Conservation (phyloP, 2,888 invertebrate species). For the Drosophila sordidapex region DNA sequence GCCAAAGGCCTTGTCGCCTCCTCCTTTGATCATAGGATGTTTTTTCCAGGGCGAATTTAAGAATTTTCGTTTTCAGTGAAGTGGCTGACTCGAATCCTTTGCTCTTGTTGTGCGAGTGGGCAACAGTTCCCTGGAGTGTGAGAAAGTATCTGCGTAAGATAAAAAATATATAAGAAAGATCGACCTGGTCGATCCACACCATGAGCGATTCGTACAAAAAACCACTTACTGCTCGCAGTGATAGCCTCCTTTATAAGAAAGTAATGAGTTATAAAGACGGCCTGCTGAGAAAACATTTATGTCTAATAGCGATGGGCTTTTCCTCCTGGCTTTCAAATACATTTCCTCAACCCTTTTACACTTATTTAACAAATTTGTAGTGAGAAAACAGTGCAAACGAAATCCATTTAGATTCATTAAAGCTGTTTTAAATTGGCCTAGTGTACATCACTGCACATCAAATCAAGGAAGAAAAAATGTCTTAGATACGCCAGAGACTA, state of each 20-base stretch:
- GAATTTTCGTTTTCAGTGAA: not conserved
- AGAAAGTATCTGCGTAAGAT: not conserved
- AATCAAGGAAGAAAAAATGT: not conserved
- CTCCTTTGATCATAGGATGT: not conserved
- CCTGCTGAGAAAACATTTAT: not conserved
- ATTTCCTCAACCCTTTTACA: not conserved
- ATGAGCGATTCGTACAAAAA: not conserved
- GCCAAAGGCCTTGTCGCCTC: not conserved
- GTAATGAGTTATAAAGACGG: not conserved
- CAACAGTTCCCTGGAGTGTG: not conserved
- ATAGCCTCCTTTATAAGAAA: not conserved
- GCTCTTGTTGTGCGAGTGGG: not conserved
- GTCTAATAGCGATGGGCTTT: not conserved
- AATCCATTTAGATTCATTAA: not conserved
- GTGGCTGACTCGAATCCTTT: not conserved
- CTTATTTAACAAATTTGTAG: not conserved
- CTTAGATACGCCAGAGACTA: not conserved
- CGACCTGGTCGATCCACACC: not conserved
- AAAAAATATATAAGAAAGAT: not conserved
- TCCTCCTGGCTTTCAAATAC: not conserved
- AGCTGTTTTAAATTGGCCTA: not conserved
- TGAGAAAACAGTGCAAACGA: not conserved
- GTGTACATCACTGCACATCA: not conserved
- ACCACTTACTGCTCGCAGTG: not conserved
- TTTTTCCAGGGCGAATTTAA: not conserved